phyloP scores from a whole-genome alignment of 2,113 vertebrate genomes.

The Xenotilapia flavipinnis region DNA sequence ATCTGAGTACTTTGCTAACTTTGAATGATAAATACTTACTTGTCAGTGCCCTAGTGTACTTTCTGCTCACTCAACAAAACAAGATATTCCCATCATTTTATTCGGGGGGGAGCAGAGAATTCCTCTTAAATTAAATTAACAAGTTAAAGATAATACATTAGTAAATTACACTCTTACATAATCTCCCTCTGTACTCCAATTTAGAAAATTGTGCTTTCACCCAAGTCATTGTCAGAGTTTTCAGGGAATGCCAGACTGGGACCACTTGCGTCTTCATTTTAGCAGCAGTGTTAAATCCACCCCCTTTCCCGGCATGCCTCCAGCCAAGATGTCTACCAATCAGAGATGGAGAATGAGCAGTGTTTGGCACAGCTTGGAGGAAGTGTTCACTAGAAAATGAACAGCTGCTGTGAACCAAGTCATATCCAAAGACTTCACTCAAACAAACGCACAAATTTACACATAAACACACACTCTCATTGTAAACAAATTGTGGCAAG shows the following conservation, averaged over 20 bases:
- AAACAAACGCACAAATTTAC: not conserved
- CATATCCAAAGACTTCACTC: slow-evolving; percentile 10
- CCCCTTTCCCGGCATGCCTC: not conserved
- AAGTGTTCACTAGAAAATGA: slow-evolving; percentile 12
- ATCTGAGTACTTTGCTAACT: not conserved
- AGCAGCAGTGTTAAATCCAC: not conserved
- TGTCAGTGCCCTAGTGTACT: not conserved
- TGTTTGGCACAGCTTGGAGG: slow-evolving; percentile 19
- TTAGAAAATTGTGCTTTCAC: not conserved
- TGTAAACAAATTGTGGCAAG: not conserved
- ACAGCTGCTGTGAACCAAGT: slow-evolving; percentile 34
- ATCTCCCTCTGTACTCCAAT: not conserved
- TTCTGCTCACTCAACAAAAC: not conserved
- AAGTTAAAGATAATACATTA: not conserved
- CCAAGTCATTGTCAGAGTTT: not conserved
- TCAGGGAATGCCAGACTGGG: not conserved
- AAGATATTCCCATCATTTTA: not conserved
- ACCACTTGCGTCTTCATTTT: not conserved
- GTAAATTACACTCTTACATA: not conserved
- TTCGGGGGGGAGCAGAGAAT: not conserved
- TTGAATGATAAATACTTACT: not conserved
- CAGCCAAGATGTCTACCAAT: slow-evolving; percentile 35
- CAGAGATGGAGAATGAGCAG: not conserved
- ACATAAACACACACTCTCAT: not conserved
- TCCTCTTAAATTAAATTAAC: not conserved